Base-by-base conservation (phyloP, 2,113 vertebrate genomes). In the Sinocyclocheilus anophthalmus region DNA sequence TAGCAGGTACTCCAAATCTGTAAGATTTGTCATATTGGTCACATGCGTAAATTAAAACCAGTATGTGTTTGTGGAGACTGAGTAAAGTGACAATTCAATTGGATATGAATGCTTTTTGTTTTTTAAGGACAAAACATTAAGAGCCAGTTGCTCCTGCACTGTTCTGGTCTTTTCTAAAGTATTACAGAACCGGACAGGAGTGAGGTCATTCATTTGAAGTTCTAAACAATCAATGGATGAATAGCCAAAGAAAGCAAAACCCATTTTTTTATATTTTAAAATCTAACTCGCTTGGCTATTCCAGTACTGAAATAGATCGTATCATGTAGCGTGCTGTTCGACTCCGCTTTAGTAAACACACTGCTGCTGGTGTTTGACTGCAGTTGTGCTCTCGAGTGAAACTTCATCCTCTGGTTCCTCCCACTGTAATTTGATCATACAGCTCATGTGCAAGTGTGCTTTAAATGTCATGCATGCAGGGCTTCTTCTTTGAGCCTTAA, bases 371-470 rank as follows among this genome's bases (percentile, higher is more conserved):
- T 55, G 24, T 55, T 75, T 48, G 72, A n/a, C 45, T 50, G 83
- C 88, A 45, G 30, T 33, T 37, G 63, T 50, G 48, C 3, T 53
- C 14, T 90, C 90, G 22, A 48, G 42, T 76, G 92, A 92, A 93
- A 93, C 87, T 65, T 90, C 87, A 92, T 91, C 88, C 88, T 76
- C 83, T 85, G 88, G 84, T 87, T 87, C 87, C 79, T 86, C 14
- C 79, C 83, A 76, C 50, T 80, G 91, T 90, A 93, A 93, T 91
- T 88, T 92, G 93, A 92, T 93, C 92, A 93, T 88, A 91, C 90
- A 92, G 91, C 91, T 94, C 84, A 86, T 89, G 88, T 93, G 91
- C 89, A 88, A 84, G 87, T 87, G 85, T 57, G 82, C 85, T 92
- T 93, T 88, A 92, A 93, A 90, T 90, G 90, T 88, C 81, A 85